Evolutionary conservation across 1,140 invertebrate genomes (phyloP), one percentile per base, ranked within the genome.

Genomic region (Drosophila malerkotliana): DNA sequence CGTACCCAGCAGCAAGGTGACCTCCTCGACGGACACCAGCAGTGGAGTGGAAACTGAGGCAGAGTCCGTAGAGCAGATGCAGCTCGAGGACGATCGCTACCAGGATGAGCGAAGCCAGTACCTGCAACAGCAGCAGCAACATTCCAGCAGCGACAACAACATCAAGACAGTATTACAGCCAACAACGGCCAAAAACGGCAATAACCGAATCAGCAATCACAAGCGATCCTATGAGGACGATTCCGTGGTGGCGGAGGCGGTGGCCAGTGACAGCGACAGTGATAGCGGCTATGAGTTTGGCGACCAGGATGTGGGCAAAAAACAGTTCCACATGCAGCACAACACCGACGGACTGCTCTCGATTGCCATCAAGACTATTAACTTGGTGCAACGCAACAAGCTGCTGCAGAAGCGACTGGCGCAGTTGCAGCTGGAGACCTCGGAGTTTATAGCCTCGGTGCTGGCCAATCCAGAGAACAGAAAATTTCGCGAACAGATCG

Each of bases 401-500:
- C 34, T 91, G 51, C 54, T 91, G 34, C 90, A 91, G 37, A 72
- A 79, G 52, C 85, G 90, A 30, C 32, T 91, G 37, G 59, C 79
- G 0, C 77, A 91, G 30, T 45, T 91, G 53, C 90, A 91, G 55
- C 39, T 84, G 39, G 90, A 91, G 62, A 91, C 90, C 2, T 87
- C 80, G 6, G 73, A 87, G 63, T 91, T 91, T 37, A 90, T 91
- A 51, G 74, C 91, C 57, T 91, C 90, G 28, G 88, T 91, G 21
- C 39, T 91, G 75, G 77, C 84, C 26, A 91, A 91, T 79, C 90
- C 90, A 4, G 90, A 91, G 55, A 91, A 91, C 57, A 69, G 76
- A 9, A 79, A 90, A 48, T 78, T 91, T 26, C 81, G 84, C n/a
- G 73, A 87, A 21, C 85, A 89, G 44, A 74, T 82, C 30, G 32